These are phyloP conservation scores for Neodon shergylaensis DNA, from an alignment of 2,113 vertebrate species.

Conservation along the genomic window DNA sequence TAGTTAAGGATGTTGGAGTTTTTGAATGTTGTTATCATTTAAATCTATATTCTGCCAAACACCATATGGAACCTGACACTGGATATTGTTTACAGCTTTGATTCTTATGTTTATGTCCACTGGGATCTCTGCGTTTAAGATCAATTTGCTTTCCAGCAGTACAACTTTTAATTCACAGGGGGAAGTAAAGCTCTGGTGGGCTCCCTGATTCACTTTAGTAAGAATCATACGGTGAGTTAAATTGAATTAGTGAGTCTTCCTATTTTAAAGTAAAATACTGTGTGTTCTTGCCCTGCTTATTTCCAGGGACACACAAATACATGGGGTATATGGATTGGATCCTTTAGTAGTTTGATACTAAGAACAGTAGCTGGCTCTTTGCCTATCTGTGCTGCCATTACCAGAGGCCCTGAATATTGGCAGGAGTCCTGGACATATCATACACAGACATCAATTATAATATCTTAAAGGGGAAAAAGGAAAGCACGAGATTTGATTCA, in stretches of 20 bases:
- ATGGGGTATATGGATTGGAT: conserved; percentile 37
- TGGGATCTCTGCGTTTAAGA: conserved; percentile 39
- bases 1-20: neutral
- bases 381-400: neutral
- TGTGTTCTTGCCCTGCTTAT: conserved; percentile 23
- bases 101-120: neutral
- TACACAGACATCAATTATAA: neutral
- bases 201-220: neutral
- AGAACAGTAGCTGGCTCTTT: conserved; percentile 37
- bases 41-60: neutral
- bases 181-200: neutral
- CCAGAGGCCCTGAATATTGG: conserved; percentile 33
- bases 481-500: conserved; percentile 48
- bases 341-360: neutral
- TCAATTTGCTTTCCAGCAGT: conserved; percentile 11
- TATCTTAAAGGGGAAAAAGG: neutral
- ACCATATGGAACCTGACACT: neutral
- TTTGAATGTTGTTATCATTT: neutral
- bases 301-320: conserved; percentile 34
- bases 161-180: conserved; percentile 26
- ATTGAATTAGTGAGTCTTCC: conserved; percentile 29
- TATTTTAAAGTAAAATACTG: conserved; percentile 45
- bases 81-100: neutral
- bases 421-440: conserved; percentile 11
- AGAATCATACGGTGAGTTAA: conserved; percentile 33